Percentiles rank a stretch among this genome's conserved stretches.
These are phyloP conservation scores for Chiloscyllium punctatum DNA, from an alignment of 2,797 vertebrate species.

Conservation along the genomic window DNA sequence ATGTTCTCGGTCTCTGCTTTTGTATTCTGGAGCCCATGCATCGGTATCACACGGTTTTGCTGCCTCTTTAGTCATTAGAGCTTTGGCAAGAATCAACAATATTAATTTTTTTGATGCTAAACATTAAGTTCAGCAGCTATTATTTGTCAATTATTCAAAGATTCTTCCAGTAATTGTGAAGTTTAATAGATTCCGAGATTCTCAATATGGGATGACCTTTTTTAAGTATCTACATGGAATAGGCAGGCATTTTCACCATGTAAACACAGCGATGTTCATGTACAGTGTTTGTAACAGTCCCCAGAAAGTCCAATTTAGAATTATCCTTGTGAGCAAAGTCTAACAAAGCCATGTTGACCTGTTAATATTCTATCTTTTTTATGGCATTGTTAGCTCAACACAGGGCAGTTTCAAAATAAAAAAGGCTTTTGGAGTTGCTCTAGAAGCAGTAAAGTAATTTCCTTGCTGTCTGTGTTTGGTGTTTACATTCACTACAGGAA, in stretches of 20 bases:
- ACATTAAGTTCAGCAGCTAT: background rate
- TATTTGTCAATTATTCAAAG: background rate
- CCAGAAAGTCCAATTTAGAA: background rate
- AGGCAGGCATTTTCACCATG: background rate
- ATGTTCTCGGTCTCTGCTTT: background rate
- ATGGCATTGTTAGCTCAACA: background rate
- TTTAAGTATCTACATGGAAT: background rate
- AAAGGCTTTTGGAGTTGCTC: background rate
- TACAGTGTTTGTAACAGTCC: background rate
- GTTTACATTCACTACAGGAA: background rate
- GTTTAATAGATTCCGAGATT: background rate
- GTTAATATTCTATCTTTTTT: background rate
- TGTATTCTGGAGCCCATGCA: background rate
- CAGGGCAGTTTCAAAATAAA: background rate
- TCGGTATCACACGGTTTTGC: background rate
- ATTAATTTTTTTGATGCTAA: background rate
- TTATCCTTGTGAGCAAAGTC: background rate
- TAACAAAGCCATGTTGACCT: slow-evolving; percentile 3
- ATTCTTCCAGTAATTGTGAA: background rate
- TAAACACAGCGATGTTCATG: background rate
- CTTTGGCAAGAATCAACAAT: background rate
- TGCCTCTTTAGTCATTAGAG: background rate
- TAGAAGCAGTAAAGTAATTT: background rate
- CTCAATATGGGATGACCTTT: background rate
- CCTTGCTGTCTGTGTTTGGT: background rate